Evolutionary conservation across 92 coral and sea anemone species (phyloP), one percentile per base, ranked within the genome.

Genomic region (Diadumene lineata): DNA sequence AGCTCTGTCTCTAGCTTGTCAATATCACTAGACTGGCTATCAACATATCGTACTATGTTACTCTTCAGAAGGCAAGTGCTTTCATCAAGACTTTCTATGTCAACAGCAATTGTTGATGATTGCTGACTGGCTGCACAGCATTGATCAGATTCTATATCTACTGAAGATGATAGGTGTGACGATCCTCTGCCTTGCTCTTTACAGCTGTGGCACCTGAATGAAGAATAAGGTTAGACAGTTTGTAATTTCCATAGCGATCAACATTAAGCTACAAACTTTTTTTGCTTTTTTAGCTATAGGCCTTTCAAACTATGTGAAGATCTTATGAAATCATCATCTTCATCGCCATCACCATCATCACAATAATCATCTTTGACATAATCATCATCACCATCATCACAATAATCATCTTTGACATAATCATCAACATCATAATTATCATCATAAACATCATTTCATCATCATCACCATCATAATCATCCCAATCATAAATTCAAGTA

Each of bases 81-180:
- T 62, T 71, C 84, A 33, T 70, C 81, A 7, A 80, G 44, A 67
- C 83, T 75, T 57, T 88, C 93, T 66, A 84, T 80, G 55, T 86
- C 87, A 13, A 31, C 7, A 26, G 51, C 50, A 3, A 0, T 56
- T 30, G 53, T 50, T 73, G 73, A 11, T 24, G 84, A 22, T 55
- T 30, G 66, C 1, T 22, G 13, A 62, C 11, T 38, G 32, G 21
- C 48, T 23, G 80, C 28, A 66, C 81, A 76, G 53, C 81, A 76
- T 25, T 51, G 11, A 9, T 29, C 31, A 15, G 57, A 31, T 34
- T 38, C 78, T 16, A 48, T 31, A 23, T 60, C 34, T 13, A 30
- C 34, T 27, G 78, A 38, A 11, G 69, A 34, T 9, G 60, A 25
- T 21, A 38, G 38, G 23, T 34, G 29, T 0, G 58, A 43, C n/a